Percentiles rank a stretch among this genome's conserved stretches.
Evolutionary conservation across 2,113 vertebrate species (phyloP).

Genomic region (Macrotis lagotis): DNA sequence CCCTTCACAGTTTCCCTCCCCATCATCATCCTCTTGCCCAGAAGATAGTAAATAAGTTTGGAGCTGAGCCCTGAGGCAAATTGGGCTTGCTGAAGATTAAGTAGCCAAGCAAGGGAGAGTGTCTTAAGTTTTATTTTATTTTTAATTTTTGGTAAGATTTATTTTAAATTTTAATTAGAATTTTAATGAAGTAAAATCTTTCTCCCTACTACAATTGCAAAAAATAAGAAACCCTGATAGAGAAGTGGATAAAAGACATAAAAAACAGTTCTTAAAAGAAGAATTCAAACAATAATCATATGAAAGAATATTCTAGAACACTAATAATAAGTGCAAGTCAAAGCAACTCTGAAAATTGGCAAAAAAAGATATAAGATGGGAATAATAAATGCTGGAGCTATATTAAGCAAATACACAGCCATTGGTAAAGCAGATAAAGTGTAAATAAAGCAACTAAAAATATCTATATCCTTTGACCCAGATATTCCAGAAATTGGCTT

Average conservation of each 20-base stretch:
- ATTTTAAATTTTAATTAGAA: background rate
- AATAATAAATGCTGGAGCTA: background rate
- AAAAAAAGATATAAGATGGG: background rate
- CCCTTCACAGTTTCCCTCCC: background rate
- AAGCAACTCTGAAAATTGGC: background rate
- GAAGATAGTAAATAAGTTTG: background rate
- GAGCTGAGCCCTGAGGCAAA: background rate
- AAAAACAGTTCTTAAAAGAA: background rate
- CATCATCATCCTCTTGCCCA: background rate
- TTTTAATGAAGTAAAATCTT: background rate
- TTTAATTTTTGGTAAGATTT: background rate
- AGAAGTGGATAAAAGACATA: background rate
- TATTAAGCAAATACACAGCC: background rate
- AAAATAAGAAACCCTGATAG: background rate
- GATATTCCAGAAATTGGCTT: background rate
- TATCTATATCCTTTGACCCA: background rate
- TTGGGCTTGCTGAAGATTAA: too few species aligned
- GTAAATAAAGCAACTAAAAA: background rate
- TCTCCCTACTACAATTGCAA: background rate
- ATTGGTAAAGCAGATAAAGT: background rate
- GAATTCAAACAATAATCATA: background rate
- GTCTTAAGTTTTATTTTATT: background rate
- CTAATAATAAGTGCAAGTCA: background rate
- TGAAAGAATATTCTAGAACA: background rate
- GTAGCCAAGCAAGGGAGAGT: background rate